Conservation (phyloP, 2,797 vertebrate species). For the Halcyon smyrnensis region DNA sequence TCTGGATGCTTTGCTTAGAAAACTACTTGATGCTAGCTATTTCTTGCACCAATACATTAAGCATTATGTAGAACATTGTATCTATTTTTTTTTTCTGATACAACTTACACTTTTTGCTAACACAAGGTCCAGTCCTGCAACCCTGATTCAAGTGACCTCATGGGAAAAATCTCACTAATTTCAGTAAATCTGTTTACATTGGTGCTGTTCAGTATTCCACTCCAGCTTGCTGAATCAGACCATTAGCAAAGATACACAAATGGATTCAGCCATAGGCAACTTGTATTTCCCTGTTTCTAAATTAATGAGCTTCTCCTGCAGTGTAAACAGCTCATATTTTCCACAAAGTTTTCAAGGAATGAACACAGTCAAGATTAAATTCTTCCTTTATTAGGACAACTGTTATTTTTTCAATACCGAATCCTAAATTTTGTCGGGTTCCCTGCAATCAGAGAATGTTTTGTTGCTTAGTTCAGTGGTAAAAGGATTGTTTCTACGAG, state of each 20-base stretch:
- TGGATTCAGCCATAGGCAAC: background rate
- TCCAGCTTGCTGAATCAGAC: background rate
- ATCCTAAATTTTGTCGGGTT: background rate
- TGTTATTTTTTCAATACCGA: background rate
- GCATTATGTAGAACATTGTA: background rate
- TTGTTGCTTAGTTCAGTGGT: background rate
- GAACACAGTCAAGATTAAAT: background rate
- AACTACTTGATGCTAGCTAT: background rate
- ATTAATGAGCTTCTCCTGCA: background rate
- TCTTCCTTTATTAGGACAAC: background rate
- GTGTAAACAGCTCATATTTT: background rate
- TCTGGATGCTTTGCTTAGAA: background rate
- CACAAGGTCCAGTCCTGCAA: background rate
- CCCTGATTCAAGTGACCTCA: background rate
- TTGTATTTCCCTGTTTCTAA: background rate
- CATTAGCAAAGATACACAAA: constrained; percentile 8
- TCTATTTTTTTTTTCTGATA: background rate
- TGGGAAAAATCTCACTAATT: background rate
- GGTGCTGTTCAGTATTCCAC: background rate
- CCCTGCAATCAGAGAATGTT: background rate
- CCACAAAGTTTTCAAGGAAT: background rate
- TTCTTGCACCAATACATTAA: background rate
- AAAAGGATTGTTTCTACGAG: background rate
- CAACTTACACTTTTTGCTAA: background rate
- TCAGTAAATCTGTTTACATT: background rate